Evolutionary conservation across 2,797 vertebrate genomes (phyloP), one percentile per base, ranked within the genome.

Genomic region (Onychomys arenicola): DNA sequence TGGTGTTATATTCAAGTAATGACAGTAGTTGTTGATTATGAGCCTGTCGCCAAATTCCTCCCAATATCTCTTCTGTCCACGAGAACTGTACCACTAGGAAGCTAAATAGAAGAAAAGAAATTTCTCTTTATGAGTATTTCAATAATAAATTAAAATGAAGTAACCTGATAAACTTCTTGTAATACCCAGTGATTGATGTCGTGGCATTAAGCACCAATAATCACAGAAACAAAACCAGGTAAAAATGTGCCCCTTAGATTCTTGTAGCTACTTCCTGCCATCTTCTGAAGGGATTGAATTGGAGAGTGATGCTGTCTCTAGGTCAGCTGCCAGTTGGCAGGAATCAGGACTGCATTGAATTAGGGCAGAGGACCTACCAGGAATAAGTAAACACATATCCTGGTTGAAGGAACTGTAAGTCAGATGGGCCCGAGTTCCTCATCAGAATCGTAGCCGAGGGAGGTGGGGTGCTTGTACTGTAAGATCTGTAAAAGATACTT

Each of bases 71-170:
- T 17, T 32, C 4, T 32, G 37, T 73, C 67, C 49, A 6, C 73
- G 77, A 87, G 63, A 81, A 77, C 63, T 63, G 2, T 69, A 75
- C 40, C 57, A 49, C 61, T 34, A 78, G 61, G 57, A 89, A 88
- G 83, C 21, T 57, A 88, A 67, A 19, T 46, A 55, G 65, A 59
- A 77, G 40, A 89, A 59, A 91, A 75, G 46, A 90, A 89, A 5
- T 81, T 23, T 82, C 63, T 88, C 43, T 88, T 75, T 34, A 25
- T 94, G n/a, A 94, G 14, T 90, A 90, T 90, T 90, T 76, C 46
- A 85, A 65, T 19, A 49, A 55, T 80, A 80, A 86, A 71, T 67
- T 83, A 37, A 83, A 90, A 43, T 80, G 75, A 81, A 82, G 59
- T 81, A 65, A 92, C 89, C 49, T 85, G 55, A 29, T 93, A 49